phyloP scores from a whole-genome alignment of 1,140 invertebrate genomes.

The Bombus cullumanus region DNA sequence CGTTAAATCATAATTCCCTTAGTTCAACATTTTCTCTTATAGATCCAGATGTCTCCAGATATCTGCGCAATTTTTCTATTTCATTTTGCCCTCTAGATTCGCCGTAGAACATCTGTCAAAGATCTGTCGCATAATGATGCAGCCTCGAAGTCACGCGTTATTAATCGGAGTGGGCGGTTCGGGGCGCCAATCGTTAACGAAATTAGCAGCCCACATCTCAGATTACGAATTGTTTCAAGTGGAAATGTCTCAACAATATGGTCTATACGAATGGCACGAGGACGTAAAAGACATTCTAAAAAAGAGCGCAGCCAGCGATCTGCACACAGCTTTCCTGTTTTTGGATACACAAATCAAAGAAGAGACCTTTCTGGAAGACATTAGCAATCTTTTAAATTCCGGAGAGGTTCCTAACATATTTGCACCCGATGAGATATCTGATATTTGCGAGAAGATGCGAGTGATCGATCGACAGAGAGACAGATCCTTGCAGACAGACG shows the following conservation, averaged over 20 bases:
- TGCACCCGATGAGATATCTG: constrained; percentile 92
- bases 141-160: constrained; percentile 92
- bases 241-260: constrained; percentile 95
- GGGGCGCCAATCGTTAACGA: constrained; percentile 94
- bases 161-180: constrained; percentile 96
- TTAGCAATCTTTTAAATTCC: constrained; percentile 96
- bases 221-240: constrained; percentile 97
- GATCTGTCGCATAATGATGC: constrained; percentile 95
- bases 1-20: background rate
- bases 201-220: constrained; percentile 95
- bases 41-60: background rate
- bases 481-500: constrained; percentile 95
- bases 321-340: constrained; percentile 95
- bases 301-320: constrained; percentile 92
- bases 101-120: constrained; percentile 97
- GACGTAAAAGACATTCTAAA: constrained; percentile 92
- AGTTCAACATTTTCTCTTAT: background rate
- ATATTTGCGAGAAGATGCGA: constrained; percentile 97
- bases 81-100: constrained; percentile 84
- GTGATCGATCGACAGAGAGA: constrained; percentile 94
- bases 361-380: constrained; percentile 96
- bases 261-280: constrained; percentile 93
- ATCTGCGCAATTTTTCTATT: background rate
- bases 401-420: constrained; percentile 98
- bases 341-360: constrained; percentile 96